Conservation (phyloP, 1,140 invertebrate species). For the Pseudomyrmex cubaensis region DNA sequence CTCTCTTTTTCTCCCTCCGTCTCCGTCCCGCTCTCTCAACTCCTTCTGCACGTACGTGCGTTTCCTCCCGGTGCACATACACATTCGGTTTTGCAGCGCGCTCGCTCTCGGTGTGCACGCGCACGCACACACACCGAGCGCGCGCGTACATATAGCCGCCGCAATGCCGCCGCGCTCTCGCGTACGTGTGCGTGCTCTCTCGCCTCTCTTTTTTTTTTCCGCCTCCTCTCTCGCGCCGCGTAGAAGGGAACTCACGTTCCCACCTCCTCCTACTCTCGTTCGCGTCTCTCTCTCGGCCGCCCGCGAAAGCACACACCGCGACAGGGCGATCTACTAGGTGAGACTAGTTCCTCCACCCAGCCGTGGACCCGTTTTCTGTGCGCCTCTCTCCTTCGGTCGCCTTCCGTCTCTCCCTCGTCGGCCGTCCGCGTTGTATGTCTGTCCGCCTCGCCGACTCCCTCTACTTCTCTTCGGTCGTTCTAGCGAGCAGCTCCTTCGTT, state of each 20-base stretch:
- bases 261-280: conserved; percentile 54
- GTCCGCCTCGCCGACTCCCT: conserved; percentile 36
- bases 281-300: conserved; percentile 61
- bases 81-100: neutral
- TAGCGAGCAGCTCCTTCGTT: conserved; percentile 3
- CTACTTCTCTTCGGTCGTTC: conserved; percentile 42
- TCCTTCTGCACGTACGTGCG: conserved; percentile 54
- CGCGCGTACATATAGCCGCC: neutral
- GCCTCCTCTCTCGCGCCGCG: conserved; percentile 53
- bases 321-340: conserved; percentile 75
- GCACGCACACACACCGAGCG: neutral
- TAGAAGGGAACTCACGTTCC: conserved; percentile 53
- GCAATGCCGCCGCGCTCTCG: neutral
- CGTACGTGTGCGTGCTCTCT: conserved; percentile 56
- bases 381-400: conserved; percentile 60
- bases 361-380: conserved; percentile 73
- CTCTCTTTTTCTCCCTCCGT: conserved; percentile 16
- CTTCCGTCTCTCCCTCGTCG: conserved; percentile 41
- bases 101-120: neutral
- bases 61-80: conserved; percentile 53
- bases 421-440: conserved; percentile 21
- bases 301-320: conserved; percentile 70
- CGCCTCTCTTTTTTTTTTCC: conserved; percentile 68
- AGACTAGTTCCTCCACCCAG: conserved; percentile 75
- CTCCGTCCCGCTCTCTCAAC: conserved; percentile 36